Base-by-base conservation (phyloP, 2,888 invertebrate genomes). In the Anorthoa munda region DNA sequence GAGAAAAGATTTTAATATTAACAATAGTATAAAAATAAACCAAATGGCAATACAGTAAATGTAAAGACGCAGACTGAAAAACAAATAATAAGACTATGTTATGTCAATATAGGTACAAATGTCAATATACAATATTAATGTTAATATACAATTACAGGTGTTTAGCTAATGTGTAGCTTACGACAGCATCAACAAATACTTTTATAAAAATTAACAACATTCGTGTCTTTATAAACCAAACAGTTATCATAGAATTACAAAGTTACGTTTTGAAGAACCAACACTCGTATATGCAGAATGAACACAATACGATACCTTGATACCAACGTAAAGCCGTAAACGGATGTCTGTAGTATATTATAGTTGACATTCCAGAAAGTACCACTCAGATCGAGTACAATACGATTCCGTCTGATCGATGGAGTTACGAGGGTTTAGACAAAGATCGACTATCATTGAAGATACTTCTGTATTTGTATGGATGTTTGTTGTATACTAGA, bases 301-400 rank as follows among this genome's bases (percentile, higher is more conserved):
- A 61, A 51, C 3, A 80, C 31, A 80, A 61, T 50, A 2, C 18
- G n/a, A 56, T 18, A 56, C 46, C 61, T 63, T 51, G 46, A 26
- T 48, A 39, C 39, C 39, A 61, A 66, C 45, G 17, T 45, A 48
- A 50, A 66, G 18, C 75, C 51, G 18, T 66, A 58, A 56, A 61
- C 59, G 45, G 31, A 53, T 74, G 11, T 80, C 70, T 69, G 26
- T 18, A 48, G 46, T 48, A 72, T 26, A 50, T 61, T 51, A 65
- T 66, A 61, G 61, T 39, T 17, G 23, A 61, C 50, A 60, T 71
- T 46, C 51, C 18, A 66, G 50, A 55, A 77, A 77, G 55, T 80
- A 80, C 55, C 23, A 45, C 66, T 75, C 61, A 56, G 17, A 68
- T 58, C n/a, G 61, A 72, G 56, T 63, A 72, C 72, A 79, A 83